Evolutionary conservation across 2,797 vertebrate species (phyloP).

Genomic region (Bradypodion ventrale): DNA sequence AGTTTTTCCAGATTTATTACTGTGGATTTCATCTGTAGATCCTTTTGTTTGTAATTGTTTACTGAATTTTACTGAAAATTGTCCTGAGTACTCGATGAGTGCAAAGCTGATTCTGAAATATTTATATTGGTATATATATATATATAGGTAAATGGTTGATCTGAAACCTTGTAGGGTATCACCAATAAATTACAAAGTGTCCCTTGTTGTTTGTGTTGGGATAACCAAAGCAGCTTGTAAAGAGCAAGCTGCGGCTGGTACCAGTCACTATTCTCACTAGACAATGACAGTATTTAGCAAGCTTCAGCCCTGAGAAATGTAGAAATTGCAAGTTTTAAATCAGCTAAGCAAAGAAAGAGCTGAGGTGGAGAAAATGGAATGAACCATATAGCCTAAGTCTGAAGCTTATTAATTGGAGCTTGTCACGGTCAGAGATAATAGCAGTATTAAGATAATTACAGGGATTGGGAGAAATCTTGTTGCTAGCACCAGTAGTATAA

Average conservation of each 20-base stretch:
- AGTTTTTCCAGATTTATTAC: neutral
- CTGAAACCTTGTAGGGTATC: conserved; percentile 11
- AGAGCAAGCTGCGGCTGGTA: neutral
- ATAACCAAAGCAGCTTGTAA: conserved; percentile 20
- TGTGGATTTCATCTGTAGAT: neutral
- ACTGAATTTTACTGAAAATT: neutral
- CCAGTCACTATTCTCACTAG: conserved; percentile 34
- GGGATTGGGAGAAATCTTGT: neutral
- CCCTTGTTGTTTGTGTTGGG: conserved; percentile 8
- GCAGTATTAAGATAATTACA: conserved; percentile 5
- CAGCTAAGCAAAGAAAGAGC: conserved; percentile 55
- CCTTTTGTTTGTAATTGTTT: neutral
- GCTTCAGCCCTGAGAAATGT: conserved; percentile 55
- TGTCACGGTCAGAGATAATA: conserved; percentile 51
- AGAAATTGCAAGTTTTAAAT: conserved; percentile 52
- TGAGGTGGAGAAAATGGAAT: conserved; percentile 48
- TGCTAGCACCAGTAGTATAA: neutral
- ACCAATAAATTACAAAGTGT: neutral
- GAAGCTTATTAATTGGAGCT: conserved; percentile 50
- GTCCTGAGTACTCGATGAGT: neutral
- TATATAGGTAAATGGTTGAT: conserved; percentile 10
- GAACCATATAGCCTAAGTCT: neutral
- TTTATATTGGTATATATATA: no score
- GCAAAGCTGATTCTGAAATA: neutral
- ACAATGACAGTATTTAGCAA: conserved; percentile 55